Base-by-base conservation (phyloP, 1,140 invertebrate genomes). In the Bradynema listronoti region DNA sequence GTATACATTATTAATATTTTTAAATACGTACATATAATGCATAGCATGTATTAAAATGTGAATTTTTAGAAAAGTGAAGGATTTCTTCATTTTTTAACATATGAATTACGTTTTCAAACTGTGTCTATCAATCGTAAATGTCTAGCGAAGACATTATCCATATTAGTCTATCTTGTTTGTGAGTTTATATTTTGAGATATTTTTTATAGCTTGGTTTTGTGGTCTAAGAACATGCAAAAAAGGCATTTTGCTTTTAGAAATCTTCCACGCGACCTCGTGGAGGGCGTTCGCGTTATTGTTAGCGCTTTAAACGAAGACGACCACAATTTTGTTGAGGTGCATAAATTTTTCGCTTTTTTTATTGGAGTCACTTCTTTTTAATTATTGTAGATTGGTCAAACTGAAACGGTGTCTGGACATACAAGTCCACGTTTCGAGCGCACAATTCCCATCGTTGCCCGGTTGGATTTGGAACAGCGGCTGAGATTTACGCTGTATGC, bases 331-430 rank as follows among this genome's bases (percentile, higher is more conserved):
- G 22, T 41, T 51, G 60, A 61, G 22, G 60, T 61, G 11, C 24
- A 11, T 29, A 29, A 32, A 16, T 16, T 43, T 57, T 55, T n/a
- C n/a, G 4, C 42, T 63, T 5, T 4, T 2, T 11, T 6, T 0
- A 30, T 3, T 4, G 4, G 22, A 43, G 11, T 50, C 30, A n/a
- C 9, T 7, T 24, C 19, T 6, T 22, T 16, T 63, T n/a, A 30
- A 9, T 66, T 32, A 36, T 63, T 56, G n/a, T 9, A 63, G 61
- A 65, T 63, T 56, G 61, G 61, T 1, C 61, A 63, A 25, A 66
- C 61, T 4, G 61, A 63, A 65, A 65, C 61, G n/a, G n/a, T 61
- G 19, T 36, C 42, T 6, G 36, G 25, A 19, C 30, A 32, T 16
- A 51, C 47, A 34, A 63, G 56, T 30, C 61, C 61, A n/a, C 43